These are phyloP conservation scores for Thymelicus acteon DNA, from an alignment of 2,888 invertebrate genomes.

Conservation along the genomic window DNA sequence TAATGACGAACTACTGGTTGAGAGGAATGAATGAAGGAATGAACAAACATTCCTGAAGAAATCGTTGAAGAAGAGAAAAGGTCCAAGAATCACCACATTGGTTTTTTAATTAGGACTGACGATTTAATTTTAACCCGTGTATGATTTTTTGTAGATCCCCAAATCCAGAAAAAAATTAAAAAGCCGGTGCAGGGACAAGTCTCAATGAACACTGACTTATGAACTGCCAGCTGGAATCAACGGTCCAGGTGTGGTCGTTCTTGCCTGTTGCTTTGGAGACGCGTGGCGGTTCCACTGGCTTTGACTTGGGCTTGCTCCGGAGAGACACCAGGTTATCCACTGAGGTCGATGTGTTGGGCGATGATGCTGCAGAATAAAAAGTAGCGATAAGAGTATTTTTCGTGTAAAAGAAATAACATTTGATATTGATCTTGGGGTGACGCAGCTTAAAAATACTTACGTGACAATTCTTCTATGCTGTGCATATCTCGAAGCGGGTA, in stretches of 20 bases:
- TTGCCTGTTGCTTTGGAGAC: slow-evolving; percentile 79
- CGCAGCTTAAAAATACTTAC: slow-evolving; percentile 56
- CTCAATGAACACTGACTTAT: slow-evolving; percentile 85
- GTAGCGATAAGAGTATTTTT: not conserved
- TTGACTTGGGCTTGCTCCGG: slow-evolving; percentile 86
- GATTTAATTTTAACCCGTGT: not conserved
- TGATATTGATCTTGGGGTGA: no score
- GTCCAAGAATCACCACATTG: not conserved
- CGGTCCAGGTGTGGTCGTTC: slow-evolving; percentile 89
- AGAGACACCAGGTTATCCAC: slow-evolving; percentile 87
- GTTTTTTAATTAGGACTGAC: not conserved
- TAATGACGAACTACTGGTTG: not conserved
- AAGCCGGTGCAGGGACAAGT: slow-evolving; percentile 32
- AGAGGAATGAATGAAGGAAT: not conserved
- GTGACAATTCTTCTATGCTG: slow-evolving; percentile 81
- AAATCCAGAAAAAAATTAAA: slow-evolving; percentile 27
- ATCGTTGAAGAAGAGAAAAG: not conserved
- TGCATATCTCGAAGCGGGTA: slow-evolving; percentile 81
- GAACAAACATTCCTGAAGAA: not conserved
- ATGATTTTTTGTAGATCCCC: slow-evolving; percentile 3
- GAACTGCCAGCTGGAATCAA: slow-evolving; percentile 96
- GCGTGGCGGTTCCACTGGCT: slow-evolving; percentile 89
- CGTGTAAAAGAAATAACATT: no score
- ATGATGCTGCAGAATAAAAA: slow-evolving; percentile 64
- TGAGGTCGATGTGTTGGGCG: slow-evolving; percentile 86